These are phyloP conservation scores for Trilocha varians DNA, from an alignment of 2,888 invertebrate species.

Conservation along the genomic window DNA sequence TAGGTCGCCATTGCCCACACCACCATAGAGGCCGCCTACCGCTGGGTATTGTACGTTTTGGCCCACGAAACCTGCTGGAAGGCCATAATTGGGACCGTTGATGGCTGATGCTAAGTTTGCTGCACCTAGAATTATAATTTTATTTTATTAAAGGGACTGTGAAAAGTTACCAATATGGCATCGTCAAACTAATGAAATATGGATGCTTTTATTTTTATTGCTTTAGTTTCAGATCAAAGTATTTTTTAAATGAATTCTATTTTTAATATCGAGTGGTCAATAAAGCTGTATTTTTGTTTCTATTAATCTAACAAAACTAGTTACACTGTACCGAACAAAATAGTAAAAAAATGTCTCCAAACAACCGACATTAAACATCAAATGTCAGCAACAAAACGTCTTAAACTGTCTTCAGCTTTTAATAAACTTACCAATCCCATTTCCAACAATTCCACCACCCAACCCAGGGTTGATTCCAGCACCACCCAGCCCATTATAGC, in stretches of 20 bases:
- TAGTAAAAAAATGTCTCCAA: too few relatives aligned
- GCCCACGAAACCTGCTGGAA: background rate
- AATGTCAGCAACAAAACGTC: too few relatives aligned
- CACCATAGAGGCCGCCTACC: slow-evolving; percentile 9
- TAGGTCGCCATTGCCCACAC: slow-evolving; percentile 20
- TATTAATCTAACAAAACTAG: too few relatives aligned
- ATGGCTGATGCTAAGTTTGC: slow-evolving; percentile 1
- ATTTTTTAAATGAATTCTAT: too few relatives aligned
- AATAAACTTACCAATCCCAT: background rate
- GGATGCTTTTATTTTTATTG: background rate
- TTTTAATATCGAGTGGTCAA: too few relatives aligned
- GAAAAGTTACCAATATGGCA: background rate
- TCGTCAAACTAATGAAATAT: background rate
- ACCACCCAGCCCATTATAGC: slow-evolving; percentile 1
- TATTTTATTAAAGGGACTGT: background rate
- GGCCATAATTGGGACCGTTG: background rate
- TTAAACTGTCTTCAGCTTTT: too few relatives aligned
- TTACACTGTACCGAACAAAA: too few relatives aligned
- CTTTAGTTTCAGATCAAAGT: too few relatives aligned
- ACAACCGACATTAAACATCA: too few relatives aligned
- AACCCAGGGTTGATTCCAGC: background rate
- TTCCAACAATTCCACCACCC: background rate
- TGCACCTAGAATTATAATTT: background rate
- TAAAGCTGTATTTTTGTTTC: too few relatives aligned
- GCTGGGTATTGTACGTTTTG: background rate